Evolutionary conservation across 1,140 invertebrate genomes (phyloP).

Genomic region (Phenacoccus solenopsis): DNA sequence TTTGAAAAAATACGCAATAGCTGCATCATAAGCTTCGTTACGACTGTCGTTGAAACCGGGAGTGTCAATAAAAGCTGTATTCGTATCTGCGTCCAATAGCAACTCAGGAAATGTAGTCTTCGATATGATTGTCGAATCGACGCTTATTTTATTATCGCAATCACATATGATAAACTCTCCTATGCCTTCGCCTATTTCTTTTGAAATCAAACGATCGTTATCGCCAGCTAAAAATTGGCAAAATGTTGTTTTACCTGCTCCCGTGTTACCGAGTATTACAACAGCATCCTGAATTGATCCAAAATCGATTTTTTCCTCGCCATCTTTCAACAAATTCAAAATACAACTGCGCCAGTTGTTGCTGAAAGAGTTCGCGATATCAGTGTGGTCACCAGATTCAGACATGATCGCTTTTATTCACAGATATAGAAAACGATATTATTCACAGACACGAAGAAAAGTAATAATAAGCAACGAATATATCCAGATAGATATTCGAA

Average conservation of each 20-base stretch:
- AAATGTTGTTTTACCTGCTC: constrained; percentile 26
- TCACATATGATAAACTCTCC: constrained; percentile 18
- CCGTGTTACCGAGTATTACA: constrained; percentile 25
- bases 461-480: too few species aligned
- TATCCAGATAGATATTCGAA: too few species aligned
- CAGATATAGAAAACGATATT: too few species aligned
- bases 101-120: constrained; percentile 24
- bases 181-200: not conserved
- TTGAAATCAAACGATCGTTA: not conserved
- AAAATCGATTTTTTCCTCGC: not conserved
- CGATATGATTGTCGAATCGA: constrained; percentile 20
- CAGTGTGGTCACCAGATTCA: too few species aligned
- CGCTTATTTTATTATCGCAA: constrained; percentile 4
- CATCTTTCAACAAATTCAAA: not conserved
- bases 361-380: not conserved
- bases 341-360: not conserved
- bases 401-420: too few species aligned
- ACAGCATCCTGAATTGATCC: constrained; percentile 12
- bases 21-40: constrained; percentile 22
- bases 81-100: constrained; percentile 9
- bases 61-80: constrained; percentile 23
- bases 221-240: constrained; percentile 23
- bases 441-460: too few species aligned
- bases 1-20: constrained; percentile 24
- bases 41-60: constrained; percentile 28